Evolutionary conservation across 2,113 vertebrate species (phyloP), one percentile per base, ranked within the genome.

Genomic region (Peromyscus californicus): DNA sequence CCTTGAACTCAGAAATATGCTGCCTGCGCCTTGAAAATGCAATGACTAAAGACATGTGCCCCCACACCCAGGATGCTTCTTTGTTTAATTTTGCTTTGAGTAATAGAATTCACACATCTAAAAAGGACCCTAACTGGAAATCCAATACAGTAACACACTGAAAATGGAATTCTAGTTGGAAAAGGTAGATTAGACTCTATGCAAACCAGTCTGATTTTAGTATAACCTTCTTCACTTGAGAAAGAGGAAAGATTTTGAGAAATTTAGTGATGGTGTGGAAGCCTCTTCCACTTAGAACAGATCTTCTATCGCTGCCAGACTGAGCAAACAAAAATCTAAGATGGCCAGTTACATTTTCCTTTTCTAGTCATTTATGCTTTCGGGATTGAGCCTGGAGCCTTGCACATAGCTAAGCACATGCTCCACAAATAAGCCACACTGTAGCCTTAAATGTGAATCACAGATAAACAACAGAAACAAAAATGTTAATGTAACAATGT

Each of bases 271-370:
- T 61, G 13, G 61, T 82, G 29, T 5, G 76, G 31, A 45, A 95
- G 42, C 36, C 15, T 42, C 57, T 39, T 76, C 29, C 57, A 48
- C 33, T 7, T 59, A 90, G 89, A 89, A 11, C 26, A 91, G 26
- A 79, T 91, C 31, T 94, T 75, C 5, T 48, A 74, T 3, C 13
- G 26, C 48, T 70, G 36, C 39, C 31, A 94, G 45, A 82, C 24
- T 69, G 45, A 89, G 39, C n/a, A 83, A 95, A 48, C 80, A 72
- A 94, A 94, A 95, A 54, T 51, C 36, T 74, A 39, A 72, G 48
- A 31, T n/a, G 9, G 2, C 4, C 3, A 70, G 9, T 45, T 75
- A 65, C 75, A 39, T 15, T 36, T 75, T n/a, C 24, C 17, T 11
- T 63, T 39, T 42, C 39, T 16, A n/a, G 19, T 88, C 36, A 36